Base-by-base conservation (phyloP, 2,113 vertebrate species). In the Phasianus colchicus region DNA sequence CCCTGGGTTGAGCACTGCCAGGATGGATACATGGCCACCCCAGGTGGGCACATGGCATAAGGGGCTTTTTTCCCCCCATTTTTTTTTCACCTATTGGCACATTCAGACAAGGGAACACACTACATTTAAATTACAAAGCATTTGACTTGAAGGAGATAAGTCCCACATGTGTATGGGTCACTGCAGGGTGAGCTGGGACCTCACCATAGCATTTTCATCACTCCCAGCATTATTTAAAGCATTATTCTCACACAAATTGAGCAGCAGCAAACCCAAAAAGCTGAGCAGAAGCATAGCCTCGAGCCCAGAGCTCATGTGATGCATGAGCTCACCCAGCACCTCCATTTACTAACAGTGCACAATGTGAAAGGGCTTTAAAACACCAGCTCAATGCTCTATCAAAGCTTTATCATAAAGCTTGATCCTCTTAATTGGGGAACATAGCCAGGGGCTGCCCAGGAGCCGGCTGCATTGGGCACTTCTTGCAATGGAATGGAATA, bases 281-380 rank as follows among this genome's bases (percentile, higher is more conserved):
- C 38, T 8, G 38, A 64, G 38, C 25, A 64, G 61, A 29, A 63
- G 61, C 10, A 25, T 6, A 1, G 74, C 55, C 6, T 13, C 2
- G 0, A 75, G 63, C 5, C 21, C 2, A 3, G 57, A 92, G 67
- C 67, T 67, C 50, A 19, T 77, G 60, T 64, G 91, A 75, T 82
- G 87, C 91, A 92, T 87, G 94, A 82, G 84, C 89, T 93, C 86
- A 75, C 84, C 50, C 6, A 88, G 63, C 76, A 86, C 90, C 85
- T 93, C 67, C 83, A 50, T 74, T 93, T 81, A 60, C 64, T 52
- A 63, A 91, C 1, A 13, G 71, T 1, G 21, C 82, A 4, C 3
- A 0, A 34, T 4, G 60, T 60, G 83, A 60, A 91, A 88, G 60
- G 76, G 73, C 47, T 55, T 11, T 13, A 66, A 69, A 74, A 83